Percentiles rank a stretch among this genome's conserved stretches.
phyloP scores from a whole-genome alignment of 2,888 invertebrate species.

The Oscheius sp. region DNA sequence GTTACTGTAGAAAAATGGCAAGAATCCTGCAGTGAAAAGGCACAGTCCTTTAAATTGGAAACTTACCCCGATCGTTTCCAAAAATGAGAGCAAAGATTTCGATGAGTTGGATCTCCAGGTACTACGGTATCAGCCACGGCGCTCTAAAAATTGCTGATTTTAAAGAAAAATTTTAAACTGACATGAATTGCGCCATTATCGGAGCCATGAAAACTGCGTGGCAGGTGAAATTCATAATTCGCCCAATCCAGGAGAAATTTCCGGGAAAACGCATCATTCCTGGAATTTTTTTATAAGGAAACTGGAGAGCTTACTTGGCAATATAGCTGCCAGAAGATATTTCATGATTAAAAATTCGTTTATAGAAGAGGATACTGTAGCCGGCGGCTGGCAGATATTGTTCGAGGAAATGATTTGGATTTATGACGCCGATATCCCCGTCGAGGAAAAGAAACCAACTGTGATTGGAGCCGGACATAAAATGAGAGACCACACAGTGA shows the following conservation, averaged over 20 bases:
- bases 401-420: slow-evolving; percentile 60
- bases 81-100: slow-evolving; percentile 26
- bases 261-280: slow-evolving; percentile 41
- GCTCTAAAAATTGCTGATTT: no score
- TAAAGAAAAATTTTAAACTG: no score
- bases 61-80: slow-evolving; percentile 44
- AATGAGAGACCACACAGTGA: slow-evolving; percentile 48
- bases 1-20: slow-evolving; percentile 4
- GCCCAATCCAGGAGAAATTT: slow-evolving; percentile 50
- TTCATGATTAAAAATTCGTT: slow-evolving; percentile 69
- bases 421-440: slow-evolving; percentile 55
- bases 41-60: slow-evolving; percentile 45
- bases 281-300: no score
- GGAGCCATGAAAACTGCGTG: slow-evolving; percentile 52
- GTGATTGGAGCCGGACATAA: slow-evolving; percentile 28
- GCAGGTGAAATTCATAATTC: slow-evolving; percentile 45
- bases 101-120: slow-evolving; percentile 16
- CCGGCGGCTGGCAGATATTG: slow-evolving; percentile 39
- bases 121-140: slow-evolving; percentile 44
- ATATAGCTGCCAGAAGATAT: slow-evolving; percentile 68
- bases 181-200: slow-evolving; percentile 60
- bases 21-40: slow-evolving; percentile 58
- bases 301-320: slow-evolving; percentile 36
- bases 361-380: slow-evolving; percentile 58
- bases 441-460: slow-evolving; percentile 53